phyloP scores from a whole-genome alignment of 2,888 invertebrate genomes.

The Tricholauxania praeusta region DNA sequence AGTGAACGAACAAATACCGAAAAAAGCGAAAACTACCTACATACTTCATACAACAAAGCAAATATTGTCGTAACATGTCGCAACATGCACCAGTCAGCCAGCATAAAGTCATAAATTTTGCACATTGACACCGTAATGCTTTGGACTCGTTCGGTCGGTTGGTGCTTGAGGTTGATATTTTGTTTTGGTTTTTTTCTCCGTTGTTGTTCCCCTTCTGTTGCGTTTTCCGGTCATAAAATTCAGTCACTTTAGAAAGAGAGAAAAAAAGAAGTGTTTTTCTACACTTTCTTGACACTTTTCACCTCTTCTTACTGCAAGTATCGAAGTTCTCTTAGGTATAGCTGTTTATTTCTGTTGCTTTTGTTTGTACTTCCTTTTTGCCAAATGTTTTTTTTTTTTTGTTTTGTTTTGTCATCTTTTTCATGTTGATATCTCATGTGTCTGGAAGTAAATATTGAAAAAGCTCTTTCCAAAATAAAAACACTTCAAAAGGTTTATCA shows the following conservation, averaged over 20 bases:
- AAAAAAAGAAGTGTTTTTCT: not conserved
- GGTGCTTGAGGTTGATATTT: too few relatives aligned
- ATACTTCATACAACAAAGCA: not conserved
- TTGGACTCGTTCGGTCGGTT: too few relatives aligned
- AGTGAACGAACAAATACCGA: conserved; percentile 25
- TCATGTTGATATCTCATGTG: too few relatives aligned
- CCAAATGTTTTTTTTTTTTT: too few relatives aligned
- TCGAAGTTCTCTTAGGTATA: too few relatives aligned
- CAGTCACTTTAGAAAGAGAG: not conserved
- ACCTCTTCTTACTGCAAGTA: too few relatives aligned
- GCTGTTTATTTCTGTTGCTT: too few relatives aligned
- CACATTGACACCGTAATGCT: conserved; percentile 34
- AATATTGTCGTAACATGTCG: conserved; percentile 6
- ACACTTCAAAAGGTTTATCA: too few relatives aligned
- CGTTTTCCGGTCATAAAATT: conserved; percentile 36
- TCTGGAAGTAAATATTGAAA: too few relatives aligned
- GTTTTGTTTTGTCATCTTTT: too few relatives aligned
- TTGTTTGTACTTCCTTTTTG: too few relatives aligned
- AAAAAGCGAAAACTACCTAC: conserved; percentile 17
- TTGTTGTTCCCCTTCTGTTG: conserved; percentile 18
- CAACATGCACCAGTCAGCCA: conserved; percentile 21
- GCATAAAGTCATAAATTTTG: conserved; percentile 40
- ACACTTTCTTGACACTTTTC: conserved; percentile 9
- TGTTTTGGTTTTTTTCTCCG: not conserved
- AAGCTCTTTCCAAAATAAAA: too few relatives aligned